Percentiles rank a stretch among this genome's conserved stretches.
Conservation (phyloP, 2,113 vertebrate species). For the Pseudonaja textilis region DNA sequence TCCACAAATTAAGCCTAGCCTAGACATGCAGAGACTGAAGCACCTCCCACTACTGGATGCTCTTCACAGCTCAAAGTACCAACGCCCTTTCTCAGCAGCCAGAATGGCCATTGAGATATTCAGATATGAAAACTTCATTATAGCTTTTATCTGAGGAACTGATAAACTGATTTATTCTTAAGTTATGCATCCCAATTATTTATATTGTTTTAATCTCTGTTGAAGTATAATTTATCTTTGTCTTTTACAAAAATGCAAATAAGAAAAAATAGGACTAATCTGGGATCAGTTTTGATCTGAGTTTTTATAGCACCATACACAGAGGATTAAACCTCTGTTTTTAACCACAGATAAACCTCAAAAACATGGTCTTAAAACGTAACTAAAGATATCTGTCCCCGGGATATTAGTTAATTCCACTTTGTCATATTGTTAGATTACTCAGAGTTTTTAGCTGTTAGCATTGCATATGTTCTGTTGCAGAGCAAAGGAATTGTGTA, state of each 20-base stretch:
- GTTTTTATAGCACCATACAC: neutral
- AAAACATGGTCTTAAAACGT: neutral
- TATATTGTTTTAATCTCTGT: neutral
- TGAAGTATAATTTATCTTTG: neutral
- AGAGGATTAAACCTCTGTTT: neutral
- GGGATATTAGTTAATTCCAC: neutral
- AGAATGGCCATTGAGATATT: neutral
- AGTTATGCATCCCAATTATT: neutral
- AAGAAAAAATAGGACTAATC: constrained; percentile 7
- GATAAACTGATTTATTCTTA: neutral
- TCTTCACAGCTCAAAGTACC: too few species aligned
- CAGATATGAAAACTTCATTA: neutral
- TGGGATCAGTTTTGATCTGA: neutral
- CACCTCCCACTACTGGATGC: too few species aligned
- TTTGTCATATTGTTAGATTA: neutral
- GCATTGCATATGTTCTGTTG: neutral
- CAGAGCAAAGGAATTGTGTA: neutral
- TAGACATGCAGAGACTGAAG: too few species aligned
- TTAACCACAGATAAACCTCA: neutral
- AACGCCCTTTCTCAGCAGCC: neutral
- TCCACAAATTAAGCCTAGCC: too few species aligned
- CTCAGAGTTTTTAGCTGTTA: neutral
- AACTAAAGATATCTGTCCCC: neutral
- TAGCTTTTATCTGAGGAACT: neutral
- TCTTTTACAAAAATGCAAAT: neutral